Percentiles rank a stretch among this genome's conserved stretches.
phyloP scores from a whole-genome alignment of 2,113 vertebrate genomes.

The Sialia sialis region DNA sequence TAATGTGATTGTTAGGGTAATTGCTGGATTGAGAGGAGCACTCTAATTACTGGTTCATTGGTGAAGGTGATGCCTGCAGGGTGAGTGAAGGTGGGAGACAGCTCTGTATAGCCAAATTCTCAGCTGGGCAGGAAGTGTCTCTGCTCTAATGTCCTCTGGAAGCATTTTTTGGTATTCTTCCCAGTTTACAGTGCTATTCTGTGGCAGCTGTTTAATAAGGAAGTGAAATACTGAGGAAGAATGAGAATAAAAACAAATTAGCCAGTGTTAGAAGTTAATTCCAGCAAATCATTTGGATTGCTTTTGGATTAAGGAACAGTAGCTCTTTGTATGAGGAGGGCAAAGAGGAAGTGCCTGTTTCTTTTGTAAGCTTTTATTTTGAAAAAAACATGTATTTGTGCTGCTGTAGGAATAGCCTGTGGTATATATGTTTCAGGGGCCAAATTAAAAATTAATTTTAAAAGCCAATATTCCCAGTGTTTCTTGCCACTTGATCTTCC shows the following conservation, averaged over 20 bases:
- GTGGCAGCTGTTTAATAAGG: constrained; percentile 66
- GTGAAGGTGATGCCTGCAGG: constrained; percentile 8
- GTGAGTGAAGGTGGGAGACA: neutral
- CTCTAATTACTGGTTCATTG: neutral
- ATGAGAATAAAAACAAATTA: constrained; percentile 66
- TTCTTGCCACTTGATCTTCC: neutral
- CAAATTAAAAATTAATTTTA: neutral
- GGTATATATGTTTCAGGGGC: neutral
- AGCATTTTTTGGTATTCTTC: constrained; percentile 66
- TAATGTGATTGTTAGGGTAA: neutral
- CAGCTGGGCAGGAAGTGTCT: constrained; percentile 63
- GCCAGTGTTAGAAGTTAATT: constrained; percentile 66
- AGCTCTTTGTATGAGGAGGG: constrained; percentile 46
- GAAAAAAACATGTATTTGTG: neutral
- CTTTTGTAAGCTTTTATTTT: constrained; percentile 24
- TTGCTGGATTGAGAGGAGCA: neutral
- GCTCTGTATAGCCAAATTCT: neutral
- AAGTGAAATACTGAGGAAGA: constrained; percentile 61
- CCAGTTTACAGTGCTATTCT: constrained; percentile 53
- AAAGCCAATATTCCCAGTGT: neutral
- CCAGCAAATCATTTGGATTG: constrained; percentile 63
- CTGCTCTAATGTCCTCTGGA: constrained; percentile 25
- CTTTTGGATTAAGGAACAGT: constrained; percentile 62
- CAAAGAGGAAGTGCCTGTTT: constrained; percentile 26
- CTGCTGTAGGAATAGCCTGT: neutral